phyloP scores from a whole-genome alignment of 2,797 vertebrate species.

The Poecile montanus region DNA sequence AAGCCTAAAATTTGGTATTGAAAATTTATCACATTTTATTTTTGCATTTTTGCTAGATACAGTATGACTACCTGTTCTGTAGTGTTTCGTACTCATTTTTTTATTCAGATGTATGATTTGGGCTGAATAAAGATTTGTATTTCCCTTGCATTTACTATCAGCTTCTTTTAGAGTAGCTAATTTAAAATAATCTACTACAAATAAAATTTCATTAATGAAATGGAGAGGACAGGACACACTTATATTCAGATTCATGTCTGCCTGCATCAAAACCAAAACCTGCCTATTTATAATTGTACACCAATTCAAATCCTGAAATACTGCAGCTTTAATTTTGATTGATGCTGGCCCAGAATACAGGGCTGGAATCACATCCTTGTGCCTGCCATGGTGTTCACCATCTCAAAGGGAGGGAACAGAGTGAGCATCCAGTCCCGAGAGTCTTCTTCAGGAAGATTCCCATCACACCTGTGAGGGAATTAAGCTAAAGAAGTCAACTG shows the following conservation, averaged over 20 bases:
- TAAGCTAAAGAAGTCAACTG: background rate
- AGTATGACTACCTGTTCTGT: background rate
- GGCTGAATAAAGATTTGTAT: background rate
- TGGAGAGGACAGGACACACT: background rate
- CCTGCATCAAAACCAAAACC: background rate
- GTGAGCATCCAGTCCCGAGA: background rate
- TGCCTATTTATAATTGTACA: background rate
- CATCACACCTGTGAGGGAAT: background rate
- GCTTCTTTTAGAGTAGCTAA: background rate
- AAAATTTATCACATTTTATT: background rate
- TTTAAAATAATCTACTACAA: background rate
- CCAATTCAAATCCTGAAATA: background rate
- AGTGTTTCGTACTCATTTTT: background rate
- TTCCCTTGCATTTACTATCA: background rate
- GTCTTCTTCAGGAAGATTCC: background rate
- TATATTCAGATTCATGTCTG: background rate
- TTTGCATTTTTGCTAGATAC: background rate
- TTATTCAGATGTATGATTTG: background rate
- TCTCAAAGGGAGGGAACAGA: background rate
- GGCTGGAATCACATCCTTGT: background rate
- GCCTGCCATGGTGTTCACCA: background rate
- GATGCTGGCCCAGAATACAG: background rate
- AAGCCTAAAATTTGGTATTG: background rate
- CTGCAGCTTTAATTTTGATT: background rate
- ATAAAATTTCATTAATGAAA: background rate